These are phyloP conservation scores for Archilochus colubris DNA, from an alignment of 2,113 vertebrate species.

Conservation along the genomic window DNA sequence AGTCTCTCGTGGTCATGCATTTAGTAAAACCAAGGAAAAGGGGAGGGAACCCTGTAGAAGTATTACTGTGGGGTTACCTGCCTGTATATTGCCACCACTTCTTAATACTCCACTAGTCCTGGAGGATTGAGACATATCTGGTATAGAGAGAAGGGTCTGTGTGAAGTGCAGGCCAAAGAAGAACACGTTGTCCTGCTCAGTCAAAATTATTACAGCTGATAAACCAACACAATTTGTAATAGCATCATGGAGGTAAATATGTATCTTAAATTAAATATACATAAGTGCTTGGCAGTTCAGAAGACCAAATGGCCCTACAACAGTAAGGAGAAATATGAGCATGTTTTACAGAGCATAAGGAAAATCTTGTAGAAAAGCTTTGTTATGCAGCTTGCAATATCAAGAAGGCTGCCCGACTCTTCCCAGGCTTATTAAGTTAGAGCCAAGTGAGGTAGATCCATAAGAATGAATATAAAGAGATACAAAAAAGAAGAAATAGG, in stretches of 20 bases:
- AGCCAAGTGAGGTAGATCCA: neutral
- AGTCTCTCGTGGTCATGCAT: neutral
- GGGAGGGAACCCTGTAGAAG: neutral
- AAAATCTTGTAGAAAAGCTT: neutral
- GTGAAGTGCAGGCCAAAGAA: neutral
- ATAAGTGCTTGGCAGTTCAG: neutral
- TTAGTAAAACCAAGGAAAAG: neutral
- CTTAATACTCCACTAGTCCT: neutral
- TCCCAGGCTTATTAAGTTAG: neutral
- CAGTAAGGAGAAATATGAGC: neutral
- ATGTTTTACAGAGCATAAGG: neutral
- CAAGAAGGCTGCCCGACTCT: neutral
- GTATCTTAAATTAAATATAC: neutral
- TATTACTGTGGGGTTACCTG: neutral
- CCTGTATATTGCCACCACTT: neutral
- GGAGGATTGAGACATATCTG: neutral
- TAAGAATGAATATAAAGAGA: neutral
- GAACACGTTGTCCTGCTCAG: neutral
- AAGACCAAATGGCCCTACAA: neutral
- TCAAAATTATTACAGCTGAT: constrained; percentile 19
- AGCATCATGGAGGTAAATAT: neutral
- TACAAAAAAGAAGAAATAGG: neutral
- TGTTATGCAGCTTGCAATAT: neutral
- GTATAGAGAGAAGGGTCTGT: neutral
- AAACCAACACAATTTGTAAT: neutral